phyloP scores from a whole-genome alignment of 2,888 invertebrate genomes.

The Nomada ferruginata region DNA sequence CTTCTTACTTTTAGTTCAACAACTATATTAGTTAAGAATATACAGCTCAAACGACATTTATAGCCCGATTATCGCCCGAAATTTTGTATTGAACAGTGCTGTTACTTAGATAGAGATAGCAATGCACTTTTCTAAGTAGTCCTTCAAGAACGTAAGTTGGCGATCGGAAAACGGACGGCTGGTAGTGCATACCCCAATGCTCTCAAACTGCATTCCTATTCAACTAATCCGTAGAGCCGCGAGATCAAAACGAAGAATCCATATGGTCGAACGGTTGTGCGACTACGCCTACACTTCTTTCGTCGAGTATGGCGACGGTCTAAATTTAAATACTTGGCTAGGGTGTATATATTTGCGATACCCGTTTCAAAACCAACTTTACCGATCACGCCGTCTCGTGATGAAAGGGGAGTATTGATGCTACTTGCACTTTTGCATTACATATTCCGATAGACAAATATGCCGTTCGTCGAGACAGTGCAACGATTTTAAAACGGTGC shows the following conservation, averaged over 20 bases:
- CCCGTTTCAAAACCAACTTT: conserved; percentile 55
- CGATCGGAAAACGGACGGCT: not conserved
- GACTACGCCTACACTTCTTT: conserved; percentile 56
- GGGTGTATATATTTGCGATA: conserved; percentile 68
- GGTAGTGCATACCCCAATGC: too few relatives aligned
- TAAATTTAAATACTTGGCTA: conserved; percentile 67
- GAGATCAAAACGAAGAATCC: conserved; percentile 21
- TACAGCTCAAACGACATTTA: not conserved
- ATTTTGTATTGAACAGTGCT: not conserved
- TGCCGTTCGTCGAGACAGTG: not conserved
- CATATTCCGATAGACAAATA: too few relatives aligned
- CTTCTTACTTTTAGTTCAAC: not conserved
- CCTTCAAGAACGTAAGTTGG: not conserved
- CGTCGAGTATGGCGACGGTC: conserved; percentile 54
- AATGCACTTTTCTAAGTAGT: not conserved
- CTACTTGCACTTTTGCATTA: too few relatives aligned
- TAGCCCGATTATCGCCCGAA: not conserved
- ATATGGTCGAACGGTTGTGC: not conserved
- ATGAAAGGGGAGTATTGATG: conserved; percentile 56
- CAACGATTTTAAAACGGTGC: not conserved
- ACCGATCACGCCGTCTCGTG: conserved; percentile 37
- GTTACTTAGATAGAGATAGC: too few relatives aligned
- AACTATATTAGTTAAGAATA: not conserved
- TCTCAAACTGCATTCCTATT: not conserved
- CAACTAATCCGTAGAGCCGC: conserved; percentile 9